Base-by-base conservation (phyloP, 2,113 vertebrate species). In the Oryzias curvinotus region DNA sequence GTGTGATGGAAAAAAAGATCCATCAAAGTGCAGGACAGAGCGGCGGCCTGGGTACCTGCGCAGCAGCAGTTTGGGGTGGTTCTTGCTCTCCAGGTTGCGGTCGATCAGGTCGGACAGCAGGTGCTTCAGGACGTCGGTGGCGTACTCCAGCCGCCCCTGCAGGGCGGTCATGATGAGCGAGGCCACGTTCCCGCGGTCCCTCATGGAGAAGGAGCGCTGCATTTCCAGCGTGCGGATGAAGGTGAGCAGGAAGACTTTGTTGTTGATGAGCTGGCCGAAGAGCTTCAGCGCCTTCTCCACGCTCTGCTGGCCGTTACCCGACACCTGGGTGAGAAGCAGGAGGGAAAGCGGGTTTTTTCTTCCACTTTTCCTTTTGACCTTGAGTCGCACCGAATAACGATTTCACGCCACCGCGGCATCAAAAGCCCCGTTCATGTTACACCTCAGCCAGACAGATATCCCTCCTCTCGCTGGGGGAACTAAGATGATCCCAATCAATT, bases 141-240 rank as follows among this genome's bases (percentile, higher is more conserved):
- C 97, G 0, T 97, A 99, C 85, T 99, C 97, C 84, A 99, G 92
- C n/a, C 93, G 92, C 49, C 96, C 91, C 72, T 99, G 97, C 72
- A 99, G 93, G 14, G 92, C 97, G 0, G 97, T 98, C 96, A 98
- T 98, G 93, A 99, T 98, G 18, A 99, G 95, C 0, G 97, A 98
- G 18, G 97, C 97, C 90, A 98, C 96, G 36, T 98, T 98, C 84
- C 97, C 97, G 0, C 97, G 94, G 78, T 99, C 97, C 0, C 97
- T 93, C 97, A 99, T 99, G 82, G 97, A 98, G 89, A 99, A 99
- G 65, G 96, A 96, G 50, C 97, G 95, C 90, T 99, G 97, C 64
- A 91, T 80, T 83, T 99, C 97, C 69, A 99, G 91, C 0, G 97
- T 99, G 14, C 97, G 95, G 84, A 99, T 98, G 90, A 99, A 98